Base-by-base conservation (phyloP, 53 echinoderm and acorn worm genomes). In the Holothuria leucospilota region DNA sequence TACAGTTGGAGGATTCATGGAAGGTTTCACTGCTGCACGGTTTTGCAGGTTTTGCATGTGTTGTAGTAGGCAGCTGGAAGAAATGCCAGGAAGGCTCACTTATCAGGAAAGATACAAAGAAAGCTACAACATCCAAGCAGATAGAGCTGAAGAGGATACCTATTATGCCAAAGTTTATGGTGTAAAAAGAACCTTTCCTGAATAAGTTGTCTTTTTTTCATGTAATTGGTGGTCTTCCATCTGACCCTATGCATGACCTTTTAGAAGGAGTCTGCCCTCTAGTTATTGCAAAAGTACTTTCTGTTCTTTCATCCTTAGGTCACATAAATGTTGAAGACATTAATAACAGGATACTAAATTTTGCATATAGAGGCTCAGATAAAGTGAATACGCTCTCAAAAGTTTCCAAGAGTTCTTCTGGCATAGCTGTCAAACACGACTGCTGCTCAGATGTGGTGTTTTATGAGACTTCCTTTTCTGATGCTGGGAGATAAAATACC, bases 401-500 rank as follows among this genome's bases (percentile, higher is more conserved):
- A 34, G 34, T 34, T 34, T 34, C 34, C 34, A 34, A 34, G 3
- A 34, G 34, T 34, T 34, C 34, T 34, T 34, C 34, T 34, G 34
- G 34, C 34, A 34, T 34, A 34, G 34, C 34, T 34, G 34, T 34
- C 1, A 34, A 34, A 34, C 34, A 34, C 13, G 62, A 62, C 62
- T 6, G 62, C 62, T 62, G 62, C 62, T 9, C 6, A 62, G 62
- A 62, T 62, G 62, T 62, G 62, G 62, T 62, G 62, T 62, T 62
- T 62, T 62, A 62, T 62, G 62, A 62, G 62, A 62, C 27, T 68
- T 68, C 16, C 24, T 23, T 68, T 68, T 26, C 68, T 68, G 27
- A 25, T 68, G 26, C 23, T 68, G 26, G 68, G 68, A 68, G 68
- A 68, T 68, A 68, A 68, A 68, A 68, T 68, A 25, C 68, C 68